phyloP scores from a whole-genome alignment of 2,888 invertebrate species.

The Candidula unifasciata region DNA sequence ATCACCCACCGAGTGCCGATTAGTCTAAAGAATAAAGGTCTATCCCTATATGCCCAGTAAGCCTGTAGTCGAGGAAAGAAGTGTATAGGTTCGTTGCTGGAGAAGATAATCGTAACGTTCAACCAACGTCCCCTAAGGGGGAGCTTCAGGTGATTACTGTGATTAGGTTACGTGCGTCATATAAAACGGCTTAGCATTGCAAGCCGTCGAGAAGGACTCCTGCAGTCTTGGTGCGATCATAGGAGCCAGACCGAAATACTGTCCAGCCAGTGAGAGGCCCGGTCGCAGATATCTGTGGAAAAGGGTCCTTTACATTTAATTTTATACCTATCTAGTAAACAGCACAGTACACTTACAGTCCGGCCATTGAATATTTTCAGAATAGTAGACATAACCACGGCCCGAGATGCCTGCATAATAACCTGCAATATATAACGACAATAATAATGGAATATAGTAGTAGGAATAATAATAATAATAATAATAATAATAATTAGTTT shows the following conservation, averaged over 20 bases:
- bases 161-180: too few relatives aligned
- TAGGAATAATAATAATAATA: too few relatives aligned
- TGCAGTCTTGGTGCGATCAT: too few relatives aligned
- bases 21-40: too few relatives aligned
- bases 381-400: conserved; percentile 88
- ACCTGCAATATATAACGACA: conserved; percentile 72
- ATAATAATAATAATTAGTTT: not conserved
- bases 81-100: not conserved
- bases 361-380: conserved; percentile 94
- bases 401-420: conserved; percentile 80
- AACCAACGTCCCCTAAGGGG: too few relatives aligned
- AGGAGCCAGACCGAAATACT: not conserved
- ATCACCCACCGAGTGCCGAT: too few relatives aligned
- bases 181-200: too few relatives aligned
- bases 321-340: not conserved
- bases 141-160: too few relatives aligned
- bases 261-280: not conserved
- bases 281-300: not conserved
- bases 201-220: too few relatives aligned
- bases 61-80: not conserved
- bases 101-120: not conserved
- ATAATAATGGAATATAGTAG: too few relatives aligned
- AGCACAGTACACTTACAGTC: conserved; percentile 79
- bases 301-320: not conserved
- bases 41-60: too few relatives aligned